phyloP scores from a whole-genome alignment of 2,797 vertebrate species.

The Takifugu rubripes region DNA sequence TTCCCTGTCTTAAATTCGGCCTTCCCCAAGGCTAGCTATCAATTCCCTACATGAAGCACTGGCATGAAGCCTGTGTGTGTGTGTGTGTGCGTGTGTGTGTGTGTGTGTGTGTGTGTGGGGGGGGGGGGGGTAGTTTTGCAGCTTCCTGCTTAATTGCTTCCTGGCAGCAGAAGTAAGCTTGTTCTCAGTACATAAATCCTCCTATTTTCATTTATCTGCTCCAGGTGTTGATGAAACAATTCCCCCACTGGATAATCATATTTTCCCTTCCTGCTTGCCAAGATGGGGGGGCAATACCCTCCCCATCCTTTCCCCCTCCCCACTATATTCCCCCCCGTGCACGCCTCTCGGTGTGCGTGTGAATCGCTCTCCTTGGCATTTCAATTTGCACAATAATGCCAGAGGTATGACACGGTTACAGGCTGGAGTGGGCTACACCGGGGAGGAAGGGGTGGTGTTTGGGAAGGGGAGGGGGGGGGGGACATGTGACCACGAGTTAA shows the following conservation, averaged over 20 bases:
- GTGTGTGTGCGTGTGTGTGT: background rate
- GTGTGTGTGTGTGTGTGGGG: background rate
- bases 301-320: background rate
- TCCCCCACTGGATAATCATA: slow-evolving; percentile 71
- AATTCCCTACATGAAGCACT: slow-evolving; percentile 32
- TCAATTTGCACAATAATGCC: slow-evolving; percentile 70
- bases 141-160: slow-evolving; percentile 69
- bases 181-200: slow-evolving; percentile 67
- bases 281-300: slow-evolving; percentile 33
- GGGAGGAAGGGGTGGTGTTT: background rate
- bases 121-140: slow-evolving; percentile 32
- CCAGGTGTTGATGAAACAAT: slow-evolving; percentile 78
- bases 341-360: slow-evolving; percentile 26
- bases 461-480: too few species aligned
- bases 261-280: slow-evolving; percentile 62
- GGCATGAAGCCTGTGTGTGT: slow-evolving; percentile 19
- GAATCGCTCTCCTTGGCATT: slow-evolving; percentile 54
- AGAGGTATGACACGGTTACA: slow-evolving; percentile 51
- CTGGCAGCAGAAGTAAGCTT: slow-evolving; percentile 60
- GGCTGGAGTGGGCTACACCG: slow-evolving; percentile 24
- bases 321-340: slow-evolving; percentile 1
- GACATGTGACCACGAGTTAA: slow-evolving; percentile 2
- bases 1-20: slow-evolving; percentile 17
- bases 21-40: slow-evolving; percentile 39
- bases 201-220: slow-evolving; percentile 70